Base-by-base conservation (phyloP, 2,797 vertebrate genomes). In the Rhynchotus rufescens region DNA sequence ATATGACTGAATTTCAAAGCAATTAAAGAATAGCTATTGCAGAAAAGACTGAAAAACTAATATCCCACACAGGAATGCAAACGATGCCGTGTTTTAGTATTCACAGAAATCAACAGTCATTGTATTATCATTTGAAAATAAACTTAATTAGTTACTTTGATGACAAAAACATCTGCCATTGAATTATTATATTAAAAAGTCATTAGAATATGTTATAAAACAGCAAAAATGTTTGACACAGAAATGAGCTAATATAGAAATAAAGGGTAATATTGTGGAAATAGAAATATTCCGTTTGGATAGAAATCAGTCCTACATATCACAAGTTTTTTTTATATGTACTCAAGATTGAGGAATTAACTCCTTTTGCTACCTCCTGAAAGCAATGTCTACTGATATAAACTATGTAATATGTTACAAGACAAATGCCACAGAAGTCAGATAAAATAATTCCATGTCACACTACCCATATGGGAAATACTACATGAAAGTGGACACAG, bases 1-100 rank as follows among this genome's bases (percentile, higher is more conserved):
- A 81, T 4, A 25, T 90, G 67, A 47, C 54, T 23, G 23, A 49
- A 61, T 73, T 74, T 88, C 74, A 47, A 84, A 93, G 88, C 62
- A 94, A 86, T 93, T 84, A 81, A 74, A 95, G 78, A 25, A 94
- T 45, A 86, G 71, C 82, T 78, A 74, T 71, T 86, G 84, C 72
- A 84, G 88, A 52, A 83, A 62, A 77, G 92, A 72, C 10, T 93
- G 89, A 91, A 96, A 86, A 51, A 89, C 32, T 12, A 90, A 72
- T 25, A 94, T 60, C 77, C 67, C 59, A 52, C 74, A 87, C 75
- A 84, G 86, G 84, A 72, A 79, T 86, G 90, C 44, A 86, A 60
- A 71, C 92, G 86, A 83, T 38, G 57, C 62, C 12, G n/a, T 11
- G 56, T 59, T 57, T 91, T 88, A 86, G 6, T 40, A 26, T 32